Conservation (phyloP, 2,797 vertebrate species). For the Pseudochromis fuscus region DNA sequence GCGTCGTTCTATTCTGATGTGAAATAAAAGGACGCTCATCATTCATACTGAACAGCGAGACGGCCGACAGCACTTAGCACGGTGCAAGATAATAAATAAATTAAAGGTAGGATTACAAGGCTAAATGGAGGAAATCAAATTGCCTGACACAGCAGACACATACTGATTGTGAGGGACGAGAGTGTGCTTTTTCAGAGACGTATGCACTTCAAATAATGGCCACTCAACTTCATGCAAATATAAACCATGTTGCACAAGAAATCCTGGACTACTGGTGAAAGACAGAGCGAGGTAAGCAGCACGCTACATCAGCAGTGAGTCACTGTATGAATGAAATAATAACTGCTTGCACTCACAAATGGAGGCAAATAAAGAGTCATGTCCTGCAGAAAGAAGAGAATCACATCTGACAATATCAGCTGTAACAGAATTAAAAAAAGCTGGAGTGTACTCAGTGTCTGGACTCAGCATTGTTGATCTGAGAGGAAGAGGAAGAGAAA, state of each 20-base stretch:
- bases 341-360: conserved; percentile 16
- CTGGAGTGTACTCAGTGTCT: conserved; percentile 20
- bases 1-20: conserved; percentile 20
- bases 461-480: conserved; percentile 45
- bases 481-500: conserved; percentile 1
- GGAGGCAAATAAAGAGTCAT: not conserved
- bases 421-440: conserved; percentile 51
- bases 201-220: conserved; percentile 37
- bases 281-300: conserved; percentile 3
- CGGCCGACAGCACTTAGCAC: conserved; percentile 73
- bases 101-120: conserved; percentile 79
- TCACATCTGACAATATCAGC: conserved; percentile 38
- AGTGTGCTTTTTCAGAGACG: conserved; percentile 58
- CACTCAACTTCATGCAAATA: conserved; percentile 25
- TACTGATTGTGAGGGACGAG: conserved; percentile 50
- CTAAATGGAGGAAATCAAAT: conserved; percentile 84
- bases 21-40: conserved; percentile 61
- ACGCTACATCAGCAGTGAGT: not conserved
- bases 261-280: conserved; percentile 14
- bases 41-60: conserved; percentile 50
- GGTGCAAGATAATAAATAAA: conserved; percentile 77
- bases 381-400: not conserved
- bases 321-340: conserved; percentile 2
- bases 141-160: conserved; percentile 74
- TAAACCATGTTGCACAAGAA: conserved; percentile 7